Evolutionary conservation across 2,113 vertebrate genomes (phyloP).

Genomic region (Neotragus pygmaeus): DNA sequence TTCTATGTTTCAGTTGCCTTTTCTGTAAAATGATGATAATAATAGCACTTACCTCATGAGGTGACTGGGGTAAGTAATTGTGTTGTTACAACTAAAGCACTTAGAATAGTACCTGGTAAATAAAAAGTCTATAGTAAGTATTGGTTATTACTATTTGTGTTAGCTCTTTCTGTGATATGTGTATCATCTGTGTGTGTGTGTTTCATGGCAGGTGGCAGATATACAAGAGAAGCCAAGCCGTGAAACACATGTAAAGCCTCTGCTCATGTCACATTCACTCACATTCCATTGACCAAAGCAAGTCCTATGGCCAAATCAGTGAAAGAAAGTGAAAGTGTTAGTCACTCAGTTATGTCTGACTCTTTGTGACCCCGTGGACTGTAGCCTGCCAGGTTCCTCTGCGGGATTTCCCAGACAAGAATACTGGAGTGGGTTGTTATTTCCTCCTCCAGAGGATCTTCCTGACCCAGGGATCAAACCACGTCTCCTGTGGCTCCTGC

Average conservation of each 20-base stretch:
- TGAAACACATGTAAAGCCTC: background rate
- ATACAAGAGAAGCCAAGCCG: background rate
- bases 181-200: background rate
- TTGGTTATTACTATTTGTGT: background rate
- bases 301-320: background rate
- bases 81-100: background rate
- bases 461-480: background rate
- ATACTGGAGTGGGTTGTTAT: background rate
- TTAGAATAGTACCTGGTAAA: background rate
- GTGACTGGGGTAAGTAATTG: background rate
- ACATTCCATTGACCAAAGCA: background rate
- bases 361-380: background rate
- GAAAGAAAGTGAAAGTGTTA: background rate
- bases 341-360: background rate
- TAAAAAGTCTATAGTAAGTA: background rate
- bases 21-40: background rate
- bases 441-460: background rate
- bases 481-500: background rate
- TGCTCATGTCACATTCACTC: background rate
- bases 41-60: background rate
- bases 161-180: background rate
- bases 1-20: background rate
- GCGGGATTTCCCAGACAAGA: background rate
- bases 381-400: background rate
- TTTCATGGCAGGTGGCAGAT: background rate